Evolutionary conservation across 2,797 vertebrate species (phyloP), one percentile per base, ranked within the genome.

Genomic region (Ptychobarbus kaznakovi): DNA sequence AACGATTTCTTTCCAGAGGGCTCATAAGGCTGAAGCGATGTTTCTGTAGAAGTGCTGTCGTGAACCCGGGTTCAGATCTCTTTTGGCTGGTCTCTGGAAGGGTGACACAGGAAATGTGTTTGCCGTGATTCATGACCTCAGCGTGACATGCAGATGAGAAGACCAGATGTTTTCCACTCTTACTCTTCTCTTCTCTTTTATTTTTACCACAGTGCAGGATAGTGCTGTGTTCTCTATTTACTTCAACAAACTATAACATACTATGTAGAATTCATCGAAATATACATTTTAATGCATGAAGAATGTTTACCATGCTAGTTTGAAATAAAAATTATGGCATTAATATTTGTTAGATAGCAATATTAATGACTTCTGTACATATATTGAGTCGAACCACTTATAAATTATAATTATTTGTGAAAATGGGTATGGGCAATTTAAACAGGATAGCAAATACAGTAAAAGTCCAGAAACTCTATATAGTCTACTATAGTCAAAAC

Each of bases 111-210:
- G 91, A 95, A 94, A 93, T 90, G 91, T 92, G 92, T 80, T 53
- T 90, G 90, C 77, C 86, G 88, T 94, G 93, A 94, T 89, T 94
- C 92, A 94, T 89, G 91, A 93, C 90, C 91, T 92, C 88, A 91
- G 92, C 65, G 91, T 92, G 92, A 88, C 82, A 83, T 40, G 28
- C 91, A 94, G 91, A 95, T 89, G 93, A 90, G 84, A 80, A 87
- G 85, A 89, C 90, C 93, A 95, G 93, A 94, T 95, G 94, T 94
- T 89, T 56, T 86, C 56, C 80, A 81, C 81, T 82, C 72, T 51
- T 74, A 44, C 85, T 82, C 58, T 42, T 51, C 49, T 86, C 75
- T 53, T 63, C 10, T 46, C 38, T 73, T 46, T 63, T 63, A 28
- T 76, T 76, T 83, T 76, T 12, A 83, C 38, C 73, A 18, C 53